Percentiles rank a stretch among this genome's conserved stretches.
Evolutionary conservation across 1,140 invertebrate genomes (phyloP).

Genomic region (Cydia pomonella): DNA sequence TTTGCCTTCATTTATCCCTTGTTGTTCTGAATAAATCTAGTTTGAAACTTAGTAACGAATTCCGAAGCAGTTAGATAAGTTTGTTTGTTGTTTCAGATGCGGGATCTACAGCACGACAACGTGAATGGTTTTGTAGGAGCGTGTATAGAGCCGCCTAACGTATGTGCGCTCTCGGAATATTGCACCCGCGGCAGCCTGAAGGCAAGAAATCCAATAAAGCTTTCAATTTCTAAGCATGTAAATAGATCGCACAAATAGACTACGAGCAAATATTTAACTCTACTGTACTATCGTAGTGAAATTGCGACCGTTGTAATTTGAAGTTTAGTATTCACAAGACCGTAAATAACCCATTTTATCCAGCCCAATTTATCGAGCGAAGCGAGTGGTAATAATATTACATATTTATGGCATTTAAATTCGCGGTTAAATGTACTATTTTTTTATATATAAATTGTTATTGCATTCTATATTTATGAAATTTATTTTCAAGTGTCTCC

Average conservation of each 20-base stretch:
- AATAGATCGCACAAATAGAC: neutral
- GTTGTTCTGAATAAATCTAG: neutral
- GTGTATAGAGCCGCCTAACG: conserved; percentile 93
- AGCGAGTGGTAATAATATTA: too few relatives aligned
- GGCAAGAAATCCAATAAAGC: conserved; percentile 75
- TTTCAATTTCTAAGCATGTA: conserved; percentile 12
- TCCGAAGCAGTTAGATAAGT: neutral
- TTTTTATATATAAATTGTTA: too few relatives aligned
- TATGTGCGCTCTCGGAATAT: conserved; percentile 95
- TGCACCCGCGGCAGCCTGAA: conserved; percentile 94
- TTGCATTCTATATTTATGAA: too few relatives aligned
- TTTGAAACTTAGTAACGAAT: neutral
- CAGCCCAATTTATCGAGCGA: too few relatives aligned
- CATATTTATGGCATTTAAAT: too few relatives aligned
- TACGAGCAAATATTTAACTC: neutral
- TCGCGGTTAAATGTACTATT: too few relatives aligned
- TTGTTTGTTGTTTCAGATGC: conserved; percentile 83
- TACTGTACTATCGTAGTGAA: conserved; percentile 6
- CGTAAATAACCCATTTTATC: too few relatives aligned
- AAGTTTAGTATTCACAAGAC: too few relatives aligned
- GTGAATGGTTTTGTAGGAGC: conserved; percentile 96
- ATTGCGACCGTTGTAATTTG: too few relatives aligned
- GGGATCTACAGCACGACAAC: conserved; percentile 94
- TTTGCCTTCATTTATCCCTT: conserved; percentile 1
- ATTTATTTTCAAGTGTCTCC: too few relatives aligned